Base-by-base conservation (phyloP, 2,888 invertebrate species). In the Congeria kusceri region DNA sequence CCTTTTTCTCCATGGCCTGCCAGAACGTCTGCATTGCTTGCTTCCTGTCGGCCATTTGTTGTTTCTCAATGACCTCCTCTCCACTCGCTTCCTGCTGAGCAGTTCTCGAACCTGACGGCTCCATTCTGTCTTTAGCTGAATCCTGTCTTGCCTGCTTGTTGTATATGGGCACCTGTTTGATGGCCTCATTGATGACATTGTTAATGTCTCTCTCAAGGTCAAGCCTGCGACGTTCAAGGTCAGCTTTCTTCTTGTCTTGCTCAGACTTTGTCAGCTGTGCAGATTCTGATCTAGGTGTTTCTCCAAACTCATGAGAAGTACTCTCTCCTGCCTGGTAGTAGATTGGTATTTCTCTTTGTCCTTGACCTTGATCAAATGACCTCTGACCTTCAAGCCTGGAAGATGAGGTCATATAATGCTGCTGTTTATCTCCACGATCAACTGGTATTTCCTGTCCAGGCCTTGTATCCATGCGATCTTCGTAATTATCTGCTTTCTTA, bases 121-220 rank as follows among this genome's bases (percentile, higher is more conserved):
- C 39, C 20, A 23, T 23, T 5, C 4, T 9, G 11, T 46, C 44
- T 47, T 46, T 20, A 63, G 7, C 25, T n/a, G 46, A 20, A 39
- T 74, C 65, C 29, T 63, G 58, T 28, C 63, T 74, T 27, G 61
- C 68, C 49, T 66, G 62, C n/a, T 72, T 78, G 47, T 69, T 56
- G 44, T 83, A 77, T 20, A 80, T 63, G 23, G 83, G 83, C 27
- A 83, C 77, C 67, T 83, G 79, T 29, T 77, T 73, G 23, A 83
- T 83, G 20, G 83, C 83, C 63, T 83, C 83, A 58, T 69, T 71
- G 46, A 83, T 83, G 20, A 83, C 83, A 80, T 83, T 69, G 58
- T 83, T 70, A 44, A 83, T 83, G 64, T 83, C 83, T 63, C 79
- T 77, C 69, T 83, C 79, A 49, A 83, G 71, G 20, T 71, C 79